Conservation (phyloP, 2,797 vertebrate genomes). For the Sitta carolinensis region DNA sequence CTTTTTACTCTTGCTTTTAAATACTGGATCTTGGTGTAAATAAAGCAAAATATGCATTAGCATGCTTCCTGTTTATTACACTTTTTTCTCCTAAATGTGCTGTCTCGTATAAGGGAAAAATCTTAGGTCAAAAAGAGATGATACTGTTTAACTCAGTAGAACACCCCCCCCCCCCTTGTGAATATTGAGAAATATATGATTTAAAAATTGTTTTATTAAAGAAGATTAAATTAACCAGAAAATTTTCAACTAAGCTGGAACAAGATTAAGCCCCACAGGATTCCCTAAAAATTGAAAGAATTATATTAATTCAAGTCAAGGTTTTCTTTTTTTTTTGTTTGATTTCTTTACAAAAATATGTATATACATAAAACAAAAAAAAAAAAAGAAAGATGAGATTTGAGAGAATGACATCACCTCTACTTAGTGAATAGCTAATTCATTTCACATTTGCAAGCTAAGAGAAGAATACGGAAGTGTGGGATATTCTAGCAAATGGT, state of each 20-base stretch:
- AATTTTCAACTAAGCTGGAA: neutral
- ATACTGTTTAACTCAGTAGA: neutral
- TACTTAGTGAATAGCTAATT: neutral
- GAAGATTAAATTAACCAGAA: neutral
- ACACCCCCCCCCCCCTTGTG: fast-evolving
- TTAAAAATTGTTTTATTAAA: neutral
- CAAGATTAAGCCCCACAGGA: neutral
- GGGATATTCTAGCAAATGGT: neutral
- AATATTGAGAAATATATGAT: neutral
- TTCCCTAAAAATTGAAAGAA: neutral
- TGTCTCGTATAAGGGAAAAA: neutral
- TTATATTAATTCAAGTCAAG: neutral
- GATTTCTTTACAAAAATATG: neutral
- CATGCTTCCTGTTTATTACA: neutral
- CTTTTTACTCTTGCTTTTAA: neutral
- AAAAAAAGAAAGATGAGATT: neutral
- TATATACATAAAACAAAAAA: neutral
- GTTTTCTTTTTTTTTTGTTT: neutral
- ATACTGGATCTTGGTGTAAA: neutral
- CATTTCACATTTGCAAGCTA: neutral
- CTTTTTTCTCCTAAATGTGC: neutral
- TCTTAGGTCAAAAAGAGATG: neutral
- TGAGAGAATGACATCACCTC: neutral
- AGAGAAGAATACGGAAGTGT: fast-evolving
- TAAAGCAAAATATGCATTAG: neutral